These are phyloP conservation scores for Pyrgus malvae DNA, from an alignment of 2,888 invertebrate species.

Conservation along the genomic window DNA sequence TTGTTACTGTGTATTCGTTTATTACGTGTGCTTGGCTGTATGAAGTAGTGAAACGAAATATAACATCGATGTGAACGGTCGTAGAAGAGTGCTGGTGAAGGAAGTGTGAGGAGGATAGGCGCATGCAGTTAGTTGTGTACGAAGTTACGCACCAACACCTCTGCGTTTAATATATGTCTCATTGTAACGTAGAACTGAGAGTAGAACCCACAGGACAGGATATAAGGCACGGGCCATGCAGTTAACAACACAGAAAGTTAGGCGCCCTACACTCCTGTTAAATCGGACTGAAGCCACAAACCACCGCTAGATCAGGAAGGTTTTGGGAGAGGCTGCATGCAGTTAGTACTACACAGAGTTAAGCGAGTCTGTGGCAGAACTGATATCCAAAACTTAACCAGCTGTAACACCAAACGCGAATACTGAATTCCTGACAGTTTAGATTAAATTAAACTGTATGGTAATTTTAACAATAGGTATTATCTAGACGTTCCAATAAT, in stretches of 20 bases:
- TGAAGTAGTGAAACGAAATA: not conserved
- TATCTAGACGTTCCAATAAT: conserved; percentile 4
- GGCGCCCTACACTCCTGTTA: not conserved
- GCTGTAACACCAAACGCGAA: not conserved
- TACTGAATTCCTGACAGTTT: not conserved
- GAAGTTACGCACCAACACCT: conserved; percentile 59
- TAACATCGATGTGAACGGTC: conserved; percentile 14
- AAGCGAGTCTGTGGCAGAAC: conserved; percentile 32
- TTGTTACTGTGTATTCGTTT: not conserved
- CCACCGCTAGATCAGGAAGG: conserved; percentile 48
- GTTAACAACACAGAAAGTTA: conserved; percentile 44
- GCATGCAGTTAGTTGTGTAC: conserved; percentile 57
- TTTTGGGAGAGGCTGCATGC: conserved; percentile 61
- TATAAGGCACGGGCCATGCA: conserved; percentile 54
- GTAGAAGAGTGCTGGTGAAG: conserved; percentile 49
- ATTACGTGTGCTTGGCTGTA: not conserved
- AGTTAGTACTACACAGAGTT: conserved; percentile 46
- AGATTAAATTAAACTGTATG: not conserved
- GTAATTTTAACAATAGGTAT: not conserved
- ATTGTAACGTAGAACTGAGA: conserved; percentile 5
- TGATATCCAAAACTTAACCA: not conserved
- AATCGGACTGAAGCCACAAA: conserved; percentile 46
- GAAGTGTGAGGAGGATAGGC: conserved; percentile 56
- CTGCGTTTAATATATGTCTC: conserved; percentile 21
- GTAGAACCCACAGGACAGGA: conserved; percentile 47